Percentiles rank a stretch among this genome's conserved stretches.
Evolutionary conservation across 1,140 invertebrate genomes (phyloP).

Genomic region (Ylistrum balloti): DNA sequence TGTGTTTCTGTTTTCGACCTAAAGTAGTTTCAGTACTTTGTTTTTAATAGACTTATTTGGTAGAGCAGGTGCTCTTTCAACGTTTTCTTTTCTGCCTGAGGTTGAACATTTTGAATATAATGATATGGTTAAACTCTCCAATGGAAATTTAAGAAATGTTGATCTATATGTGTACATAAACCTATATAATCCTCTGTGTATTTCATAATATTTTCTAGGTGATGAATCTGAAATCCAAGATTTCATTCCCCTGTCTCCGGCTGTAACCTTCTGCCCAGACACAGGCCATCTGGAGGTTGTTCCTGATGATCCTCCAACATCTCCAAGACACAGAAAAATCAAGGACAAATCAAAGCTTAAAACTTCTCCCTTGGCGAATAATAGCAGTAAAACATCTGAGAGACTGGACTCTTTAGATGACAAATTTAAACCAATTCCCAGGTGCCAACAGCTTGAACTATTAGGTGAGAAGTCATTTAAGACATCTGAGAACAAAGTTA

Average conservation of each 20-base stretch:
- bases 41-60: too few species aligned
- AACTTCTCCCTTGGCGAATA: slow-evolving; percentile 50
- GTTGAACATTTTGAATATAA: too few species aligned
- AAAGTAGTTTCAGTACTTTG: too few species aligned
- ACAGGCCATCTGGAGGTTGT: slow-evolving; percentile 69
- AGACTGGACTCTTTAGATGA: background rate
- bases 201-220: slow-evolving; percentile 55
- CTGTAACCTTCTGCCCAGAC: slow-evolving; percentile 65
- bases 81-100: too few species aligned
- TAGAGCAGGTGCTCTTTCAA: too few species aligned
- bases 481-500: too few species aligned
- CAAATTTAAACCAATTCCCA: slow-evolving; percentile 13
- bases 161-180: too few species aligned
- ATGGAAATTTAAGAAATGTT: too few species aligned
- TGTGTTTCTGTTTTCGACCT: too few species aligned
- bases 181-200: too few species aligned
- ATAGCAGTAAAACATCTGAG: slow-evolving; percentile 11
- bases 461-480: slow-evolving; percentile 37
- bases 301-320: slow-evolving; percentile 48
- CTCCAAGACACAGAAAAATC: slow-evolving; percentile 50
- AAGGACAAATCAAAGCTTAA: slow-evolving; percentile 49
- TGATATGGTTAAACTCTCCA: too few species aligned
- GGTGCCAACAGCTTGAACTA: slow-evolving; percentile 46
- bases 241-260: slow-evolving; percentile 73
- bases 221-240: slow-evolving; percentile 66